Conservation (phyloP, 2,797 vertebrate species). For the Philypnodon macrostomus region DNA sequence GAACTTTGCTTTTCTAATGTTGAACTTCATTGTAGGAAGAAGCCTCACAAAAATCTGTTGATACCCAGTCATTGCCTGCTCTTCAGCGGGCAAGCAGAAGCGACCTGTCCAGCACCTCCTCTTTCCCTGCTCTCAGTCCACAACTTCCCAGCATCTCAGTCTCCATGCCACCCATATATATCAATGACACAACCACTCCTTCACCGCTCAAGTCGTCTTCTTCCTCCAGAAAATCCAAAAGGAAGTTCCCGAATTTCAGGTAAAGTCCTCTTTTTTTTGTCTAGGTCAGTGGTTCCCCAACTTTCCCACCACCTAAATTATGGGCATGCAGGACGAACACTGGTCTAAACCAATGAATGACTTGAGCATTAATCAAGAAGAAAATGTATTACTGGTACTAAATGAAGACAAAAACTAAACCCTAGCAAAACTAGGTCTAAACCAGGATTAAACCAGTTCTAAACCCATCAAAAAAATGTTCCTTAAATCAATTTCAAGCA, state of each 20-base stretch:
- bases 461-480: too few species aligned
- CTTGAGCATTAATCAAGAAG: too few species aligned
- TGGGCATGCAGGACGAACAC: too few species aligned
- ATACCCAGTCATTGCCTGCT: constrained; percentile 51
- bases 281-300: too few species aligned
- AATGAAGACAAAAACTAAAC: too few species aligned
- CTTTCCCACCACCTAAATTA: too few species aligned
- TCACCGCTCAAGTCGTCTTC: constrained; percentile 65
- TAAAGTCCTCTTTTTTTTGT: too few species aligned
- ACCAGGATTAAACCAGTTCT: too few species aligned
- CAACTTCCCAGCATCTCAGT: constrained; percentile 64
- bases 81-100: constrained; percentile 44
- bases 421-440: too few species aligned
- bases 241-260: constrained; percentile 89
- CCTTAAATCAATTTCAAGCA: too few species aligned
- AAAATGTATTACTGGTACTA: too few species aligned
- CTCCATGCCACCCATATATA: constrained; percentile 66
- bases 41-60: constrained; percentile 57
- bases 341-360: too few species aligned
- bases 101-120: constrained; percentile 55
- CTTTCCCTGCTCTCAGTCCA: constrained; percentile 56
- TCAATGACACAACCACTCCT: constrained; percentile 47
- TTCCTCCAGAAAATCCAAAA: constrained; percentile 78
- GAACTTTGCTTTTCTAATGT: neutral
- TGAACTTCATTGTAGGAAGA: constrained; percentile 34